Evolutionary conservation across 2,888 invertebrate genomes (phyloP).

Genomic region (Pinctada fucata): DNA sequence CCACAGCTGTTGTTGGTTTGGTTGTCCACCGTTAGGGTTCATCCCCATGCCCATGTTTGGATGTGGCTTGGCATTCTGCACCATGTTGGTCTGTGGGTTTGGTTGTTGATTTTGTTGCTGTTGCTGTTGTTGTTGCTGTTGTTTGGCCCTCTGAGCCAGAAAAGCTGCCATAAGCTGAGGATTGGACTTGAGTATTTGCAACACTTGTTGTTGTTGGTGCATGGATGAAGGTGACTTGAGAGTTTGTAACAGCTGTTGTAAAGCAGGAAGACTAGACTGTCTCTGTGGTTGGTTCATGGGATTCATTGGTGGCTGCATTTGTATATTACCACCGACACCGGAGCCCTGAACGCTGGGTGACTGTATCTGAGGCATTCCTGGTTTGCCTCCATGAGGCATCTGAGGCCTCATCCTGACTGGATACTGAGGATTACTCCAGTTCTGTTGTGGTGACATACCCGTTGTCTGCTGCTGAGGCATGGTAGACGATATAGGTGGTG

Average conservation of each 20-base stretch:
- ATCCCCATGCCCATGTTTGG: slow-evolving; percentile 1
- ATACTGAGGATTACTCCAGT: slow-evolving; percentile 15
- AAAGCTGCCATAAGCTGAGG: slow-evolving; percentile 97
- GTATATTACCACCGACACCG: neutral
- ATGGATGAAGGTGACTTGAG: slow-evolving; percentile 92
- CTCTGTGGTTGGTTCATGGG: slow-evolving; percentile 13
- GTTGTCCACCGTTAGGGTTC: slow-evolving; percentile 46
- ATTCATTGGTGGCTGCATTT: neutral
- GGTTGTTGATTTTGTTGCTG: slow-evolving; percentile 49
- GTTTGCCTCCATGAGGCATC: slow-evolving; percentile 23
- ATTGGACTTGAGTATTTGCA: slow-evolving; percentile 93
- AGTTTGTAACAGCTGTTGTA: slow-evolving; percentile 88
- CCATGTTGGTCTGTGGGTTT: slow-evolving; percentile 47
- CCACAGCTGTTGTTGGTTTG: slow-evolving; percentile 60
- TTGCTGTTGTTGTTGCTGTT: slow-evolving; percentile 65
- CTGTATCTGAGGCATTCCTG: slow-evolving; percentile 29
- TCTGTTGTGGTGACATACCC: slow-evolving; percentile 17
- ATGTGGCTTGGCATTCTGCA: slow-evolving; percentile 43
- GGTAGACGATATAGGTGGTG: slow-evolving; percentile 40
- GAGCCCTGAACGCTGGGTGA: neutral
- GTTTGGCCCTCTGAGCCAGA: slow-evolving; percentile 85
- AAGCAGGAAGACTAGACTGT: slow-evolving; percentile 32
- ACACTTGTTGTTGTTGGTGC: slow-evolving; percentile 92
- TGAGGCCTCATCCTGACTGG: slow-evolving; percentile 12
- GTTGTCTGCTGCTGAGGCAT: slow-evolving; percentile 52